phyloP scores from a whole-genome alignment of 2,113 vertebrate genomes.

The Erinaceus europaeus region DNA sequence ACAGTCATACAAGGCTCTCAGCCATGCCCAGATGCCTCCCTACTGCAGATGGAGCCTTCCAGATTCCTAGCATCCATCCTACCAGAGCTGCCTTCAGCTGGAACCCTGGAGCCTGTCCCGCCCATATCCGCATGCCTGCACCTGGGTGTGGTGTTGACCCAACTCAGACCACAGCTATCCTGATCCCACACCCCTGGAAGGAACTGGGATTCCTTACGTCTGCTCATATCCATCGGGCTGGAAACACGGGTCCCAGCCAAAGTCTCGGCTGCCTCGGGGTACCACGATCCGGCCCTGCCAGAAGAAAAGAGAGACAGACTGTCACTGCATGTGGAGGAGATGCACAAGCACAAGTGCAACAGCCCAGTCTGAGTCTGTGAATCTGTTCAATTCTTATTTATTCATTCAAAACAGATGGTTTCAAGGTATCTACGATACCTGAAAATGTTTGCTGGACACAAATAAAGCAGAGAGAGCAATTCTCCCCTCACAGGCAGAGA shows the following conservation, averaged over 20 bases:
- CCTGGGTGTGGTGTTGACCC: not conserved
- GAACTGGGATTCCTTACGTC: slow-evolving; percentile 86
- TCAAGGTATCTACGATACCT: not conserved
- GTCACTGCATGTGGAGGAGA: not conserved
- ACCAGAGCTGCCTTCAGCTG: slow-evolving; percentile 16
- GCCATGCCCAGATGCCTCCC: not conserved
- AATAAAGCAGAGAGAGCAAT: not conserved
- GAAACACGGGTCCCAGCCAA: slow-evolving; percentile 99
- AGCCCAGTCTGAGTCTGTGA: not conserved
- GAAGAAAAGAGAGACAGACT: not conserved
- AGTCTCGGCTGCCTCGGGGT: slow-evolving; percentile 93
- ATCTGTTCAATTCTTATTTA: not conserved
- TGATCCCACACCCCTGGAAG: not conserved
- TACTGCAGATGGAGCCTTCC: not conserved
- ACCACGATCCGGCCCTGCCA: slow-evolving; percentile 92
- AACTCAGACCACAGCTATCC: not conserved
- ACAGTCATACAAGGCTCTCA: not conserved
- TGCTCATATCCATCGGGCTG: slow-evolving; percentile 92
- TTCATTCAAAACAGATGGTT: not conserved
- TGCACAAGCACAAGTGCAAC: accelerated
- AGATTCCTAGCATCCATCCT: slow-evolving; percentile 39
- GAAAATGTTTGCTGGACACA: not conserved
- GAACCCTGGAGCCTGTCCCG: not conserved
- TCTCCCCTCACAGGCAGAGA: not conserved
- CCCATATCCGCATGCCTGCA: not conserved